Evolutionary conservation across 2,113 vertebrate species (phyloP), one percentile per base, ranked within the genome.

Genomic region (Pholis gunnellus): DNA sequence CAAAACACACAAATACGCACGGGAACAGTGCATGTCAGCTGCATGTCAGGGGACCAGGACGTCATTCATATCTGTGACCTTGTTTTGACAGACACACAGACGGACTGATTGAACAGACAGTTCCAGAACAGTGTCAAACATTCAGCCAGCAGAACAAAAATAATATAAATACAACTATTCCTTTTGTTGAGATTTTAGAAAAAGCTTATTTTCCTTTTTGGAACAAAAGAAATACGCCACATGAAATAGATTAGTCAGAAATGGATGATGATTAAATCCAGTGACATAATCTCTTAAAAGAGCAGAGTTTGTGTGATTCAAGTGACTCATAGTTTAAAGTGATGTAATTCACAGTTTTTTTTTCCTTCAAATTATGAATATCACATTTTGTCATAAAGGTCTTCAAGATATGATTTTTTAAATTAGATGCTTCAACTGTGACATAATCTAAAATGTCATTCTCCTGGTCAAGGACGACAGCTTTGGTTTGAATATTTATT

Each of bases 1-100:
- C 68, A 81, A 75, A 82, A 67, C 54, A 83, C 57, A 57, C 40
- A 52, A 54, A 81, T 42, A 56, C 38, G 40, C 69, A 78, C 50
- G 66, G 14, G 69, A 69, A 68, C 15, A 67, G 17, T 42, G 17
- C 11, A 61, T 34, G 54, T 22, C 22, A 72, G 70, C 64, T 48
- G 75, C 40, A 63, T 75, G 70, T 78, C 64, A 70, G 22, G 48
- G 15, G 36, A 64, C 46, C 67, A 67, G 79, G n/a, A 68, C 59
- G 46, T 67, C 3, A 50, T 76, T 61, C 36, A 77, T 75, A 72
- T 38, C 25, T 83, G 73, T 80, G 48, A 82, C 72, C 46, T 75
- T 4, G 15, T 52, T n/a, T 15, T 64, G 40, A 74, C 34, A 68
- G 48, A 81, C 17, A 71, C 36, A 38, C 25, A 77, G 22, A 70